Percentiles rank a stretch among this genome's conserved stretches.
phyloP scores from a whole-genome alignment of 1,140 invertebrate genomes.

The Carposina sasakii region DNA sequence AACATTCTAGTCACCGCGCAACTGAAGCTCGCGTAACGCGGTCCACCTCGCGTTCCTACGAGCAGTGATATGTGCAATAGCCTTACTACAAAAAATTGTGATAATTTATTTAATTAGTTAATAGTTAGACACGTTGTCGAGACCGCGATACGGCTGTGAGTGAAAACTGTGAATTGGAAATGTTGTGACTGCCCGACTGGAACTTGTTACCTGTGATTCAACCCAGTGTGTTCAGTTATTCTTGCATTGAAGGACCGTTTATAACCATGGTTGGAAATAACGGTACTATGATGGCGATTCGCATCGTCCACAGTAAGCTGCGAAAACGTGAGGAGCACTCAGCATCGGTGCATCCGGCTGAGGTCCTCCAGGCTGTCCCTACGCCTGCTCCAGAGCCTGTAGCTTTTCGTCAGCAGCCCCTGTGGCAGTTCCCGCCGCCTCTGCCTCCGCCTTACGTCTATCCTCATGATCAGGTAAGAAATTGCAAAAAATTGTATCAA shows the following conservation, averaged over 20 bases:
- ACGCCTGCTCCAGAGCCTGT: constrained; percentile 61
- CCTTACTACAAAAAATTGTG: constrained; percentile 69
- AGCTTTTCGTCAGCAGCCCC: constrained; percentile 77
- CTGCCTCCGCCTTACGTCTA: constrained; percentile 82
- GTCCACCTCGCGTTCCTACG: constrained; percentile 68
- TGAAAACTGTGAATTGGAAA: constrained; percentile 64
- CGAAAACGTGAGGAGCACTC: constrained; percentile 85
- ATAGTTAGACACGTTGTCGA: constrained; percentile 55
- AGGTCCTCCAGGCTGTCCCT: constrained; percentile 75
- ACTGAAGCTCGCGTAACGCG: constrained; percentile 64
- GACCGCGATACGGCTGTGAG: constrained; percentile 67
- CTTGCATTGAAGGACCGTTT: constrained; percentile 58
- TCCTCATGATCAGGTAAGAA: constrained; percentile 84
- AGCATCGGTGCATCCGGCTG: constrained; percentile 77
- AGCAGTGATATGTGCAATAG: constrained; percentile 73
- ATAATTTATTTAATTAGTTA: constrained; percentile 72
- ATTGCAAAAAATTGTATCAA: too few relatives aligned
- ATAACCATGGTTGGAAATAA: constrained; percentile 83
- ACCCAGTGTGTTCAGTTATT: constrained; percentile 63
- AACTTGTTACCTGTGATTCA: constrained; percentile 67
- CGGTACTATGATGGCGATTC: constrained; percentile 87
- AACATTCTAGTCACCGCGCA: constrained; percentile 72
- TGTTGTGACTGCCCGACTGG: constrained; percentile 70
- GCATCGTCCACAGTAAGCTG: constrained; percentile 90
- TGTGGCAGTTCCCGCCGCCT: constrained; percentile 86